Percentiles rank a stretch among this genome's conserved stretches.
phyloP scores from a whole-genome alignment of 2,797 vertebrate species.

The Sebastes matsubarae region DNA sequence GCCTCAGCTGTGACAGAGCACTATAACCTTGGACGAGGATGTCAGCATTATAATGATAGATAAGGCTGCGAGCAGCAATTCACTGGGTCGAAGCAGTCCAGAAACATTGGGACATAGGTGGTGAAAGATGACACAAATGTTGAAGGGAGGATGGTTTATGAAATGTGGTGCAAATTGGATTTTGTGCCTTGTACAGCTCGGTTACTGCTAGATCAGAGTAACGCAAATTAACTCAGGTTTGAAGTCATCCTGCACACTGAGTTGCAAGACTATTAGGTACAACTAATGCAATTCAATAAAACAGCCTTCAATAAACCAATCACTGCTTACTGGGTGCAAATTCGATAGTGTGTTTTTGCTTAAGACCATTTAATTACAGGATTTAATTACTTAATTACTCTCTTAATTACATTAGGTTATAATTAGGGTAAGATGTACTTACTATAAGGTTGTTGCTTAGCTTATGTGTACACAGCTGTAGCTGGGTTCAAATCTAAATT shows the following conservation, averaged over 20 bases:
- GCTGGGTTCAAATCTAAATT: not conserved
- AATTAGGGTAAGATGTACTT: not conserved
- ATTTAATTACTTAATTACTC: not conserved
- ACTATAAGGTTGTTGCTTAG: not conserved
- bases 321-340: not conserved
- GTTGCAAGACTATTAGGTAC: not conserved
- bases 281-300: not conserved
- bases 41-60: slow-evolving; percentile 63
- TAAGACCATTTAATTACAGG: not conserved
- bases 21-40: slow-evolving; percentile 13
- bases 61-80: slow-evolving; percentile 4
- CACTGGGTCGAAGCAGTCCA: not conserved
- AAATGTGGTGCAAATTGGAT: not conserved
- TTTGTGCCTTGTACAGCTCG: not conserved
- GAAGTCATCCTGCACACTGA: not conserved
- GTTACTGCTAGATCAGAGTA: not conserved
- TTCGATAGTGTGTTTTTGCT: not conserved
- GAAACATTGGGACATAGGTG: not conserved
- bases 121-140: not conserved
- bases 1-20: not conserved
- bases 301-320: not conserved
- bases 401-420: not conserved
- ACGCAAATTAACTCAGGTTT: not conserved
- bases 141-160: not conserved
- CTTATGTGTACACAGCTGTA: not conserved